These are phyloP conservation scores for Aphelenchoides fujianensis DNA, from an alignment of 1,140 invertebrate species.

Conservation along the genomic window DNA sequence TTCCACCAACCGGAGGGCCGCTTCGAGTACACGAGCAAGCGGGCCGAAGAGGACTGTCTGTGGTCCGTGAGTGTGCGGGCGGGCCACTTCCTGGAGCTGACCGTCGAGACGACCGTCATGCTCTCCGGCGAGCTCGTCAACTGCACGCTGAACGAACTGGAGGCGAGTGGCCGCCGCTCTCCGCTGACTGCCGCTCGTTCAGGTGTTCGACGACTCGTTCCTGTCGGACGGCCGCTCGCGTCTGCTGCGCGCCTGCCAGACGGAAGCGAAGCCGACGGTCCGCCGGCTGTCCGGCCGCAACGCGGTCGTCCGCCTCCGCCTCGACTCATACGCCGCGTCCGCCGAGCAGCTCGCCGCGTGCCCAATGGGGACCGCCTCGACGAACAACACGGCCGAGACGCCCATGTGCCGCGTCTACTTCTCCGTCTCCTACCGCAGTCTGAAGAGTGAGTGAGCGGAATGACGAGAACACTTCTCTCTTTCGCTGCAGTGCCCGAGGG, in stretches of 20 bases:
- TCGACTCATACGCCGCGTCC: conserved; percentile 4
- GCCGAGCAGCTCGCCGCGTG: background rate
- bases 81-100: conserved; percentile 60
- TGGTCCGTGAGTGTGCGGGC: conserved; percentile 60
- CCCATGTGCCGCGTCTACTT: conserved; percentile 49
- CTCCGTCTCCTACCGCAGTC: conserved; percentile 61
- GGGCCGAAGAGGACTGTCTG: conserved; percentile 35
- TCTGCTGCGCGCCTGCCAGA: conserved; percentile 11
- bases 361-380: background rate
- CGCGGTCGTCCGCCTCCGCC: conserved; percentile 8
- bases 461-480: no score
- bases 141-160: conserved; percentile 63
- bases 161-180: conserved; percentile 34
- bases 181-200: background rate
- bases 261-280: background rate
- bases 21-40: conserved; percentile 1
- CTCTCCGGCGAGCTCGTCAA: conserved; percentile 24
- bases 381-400: conserved; percentile 11
- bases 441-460: conserved; percentile 57
- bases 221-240: background rate
- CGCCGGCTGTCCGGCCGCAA: background rate
- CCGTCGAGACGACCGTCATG: conserved; percentile 44
- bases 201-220: conserved; percentile 17
- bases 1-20: background rate
- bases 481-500: conserved; percentile 55